phyloP scores from a whole-genome alignment of 2,797 vertebrate genomes.

The Lemur catta region DNA sequence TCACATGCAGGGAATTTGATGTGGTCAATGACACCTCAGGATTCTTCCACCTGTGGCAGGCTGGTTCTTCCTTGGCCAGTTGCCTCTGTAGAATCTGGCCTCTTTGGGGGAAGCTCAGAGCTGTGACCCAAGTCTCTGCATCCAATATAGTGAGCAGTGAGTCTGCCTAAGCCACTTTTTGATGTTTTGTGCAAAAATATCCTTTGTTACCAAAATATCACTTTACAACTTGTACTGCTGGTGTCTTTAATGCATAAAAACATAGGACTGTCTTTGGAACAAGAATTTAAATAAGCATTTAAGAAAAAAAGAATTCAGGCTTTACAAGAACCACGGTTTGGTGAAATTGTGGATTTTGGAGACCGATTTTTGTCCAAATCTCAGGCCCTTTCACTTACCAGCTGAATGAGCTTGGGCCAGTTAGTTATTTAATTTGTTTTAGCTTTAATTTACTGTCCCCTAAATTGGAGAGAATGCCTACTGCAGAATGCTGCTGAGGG shows the following conservation, averaged over 20 bases:
- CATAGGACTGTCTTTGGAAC: neutral
- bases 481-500: neutral
- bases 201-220: constrained; percentile 48
- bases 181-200: constrained; percentile 39
- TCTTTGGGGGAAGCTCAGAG: neutral
- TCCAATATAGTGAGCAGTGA: neutral
- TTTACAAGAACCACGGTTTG: neutral
- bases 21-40: neutral
- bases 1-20: neutral
- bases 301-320: neutral
- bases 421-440: neutral
- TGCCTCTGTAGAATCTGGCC: neutral
- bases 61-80: neutral
- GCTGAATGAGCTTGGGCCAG: neutral
- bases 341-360: neutral
- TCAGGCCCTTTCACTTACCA: neutral
- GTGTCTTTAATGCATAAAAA: neutral
- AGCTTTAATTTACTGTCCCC: neutral
- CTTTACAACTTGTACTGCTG: neutral
- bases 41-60: neutral
- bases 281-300: neutral
- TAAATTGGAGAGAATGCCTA: neutral
- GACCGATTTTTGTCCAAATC: neutral
- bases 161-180: constrained; percentile 3
- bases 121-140: neutral